These are phyloP conservation scores for Brevimyrus niger DNA, from an alignment of 2,113 vertebrate genomes.

Conservation along the genomic window DNA sequence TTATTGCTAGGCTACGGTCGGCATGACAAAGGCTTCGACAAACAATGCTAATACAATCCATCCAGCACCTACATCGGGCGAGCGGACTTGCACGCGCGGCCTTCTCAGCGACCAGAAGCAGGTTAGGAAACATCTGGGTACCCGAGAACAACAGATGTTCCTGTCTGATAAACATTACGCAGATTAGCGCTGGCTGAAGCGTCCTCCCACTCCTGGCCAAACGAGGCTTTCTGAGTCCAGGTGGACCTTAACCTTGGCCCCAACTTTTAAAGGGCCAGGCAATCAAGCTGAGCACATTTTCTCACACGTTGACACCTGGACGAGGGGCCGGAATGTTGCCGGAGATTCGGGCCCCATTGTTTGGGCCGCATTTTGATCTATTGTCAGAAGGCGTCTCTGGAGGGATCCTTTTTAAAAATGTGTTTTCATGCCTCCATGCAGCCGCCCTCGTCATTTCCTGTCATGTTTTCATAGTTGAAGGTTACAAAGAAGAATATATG, in stretches of 20 bases:
- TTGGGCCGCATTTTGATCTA: conserved; percentile 62
- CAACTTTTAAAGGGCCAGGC: conserved; percentile 36
- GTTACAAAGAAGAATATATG: conserved; percentile 44
- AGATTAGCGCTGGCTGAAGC: conserved; percentile 27
- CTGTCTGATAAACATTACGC: conserved; percentile 55
- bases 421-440: conserved; percentile 46
- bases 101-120: conserved; percentile 47
- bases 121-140: conserved; percentile 86
- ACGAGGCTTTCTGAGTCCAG: conserved; percentile 58
- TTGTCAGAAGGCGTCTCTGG: conserved; percentile 60
- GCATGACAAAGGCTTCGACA: neutral
- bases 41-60: conserved; percentile 8
- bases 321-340: conserved; percentile 48
- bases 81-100: conserved; percentile 32
- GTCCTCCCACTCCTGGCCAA: conserved; percentile 31
- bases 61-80: neutral
- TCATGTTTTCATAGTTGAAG: conserved; percentile 41
- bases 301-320: conserved; percentile 44
- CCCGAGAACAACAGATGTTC: conserved; percentile 62
- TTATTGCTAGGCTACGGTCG: conserved; percentile 22
- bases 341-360: conserved; percentile 64
- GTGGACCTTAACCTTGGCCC: conserved; percentile 57
- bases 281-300: conserved; percentile 48
- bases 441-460: conserved; percentile 63
- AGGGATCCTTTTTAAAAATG: conserved; percentile 48